Evolutionary conservation across 2,113 vertebrate species (phyloP).

Genomic region (Progne subis): DNA sequence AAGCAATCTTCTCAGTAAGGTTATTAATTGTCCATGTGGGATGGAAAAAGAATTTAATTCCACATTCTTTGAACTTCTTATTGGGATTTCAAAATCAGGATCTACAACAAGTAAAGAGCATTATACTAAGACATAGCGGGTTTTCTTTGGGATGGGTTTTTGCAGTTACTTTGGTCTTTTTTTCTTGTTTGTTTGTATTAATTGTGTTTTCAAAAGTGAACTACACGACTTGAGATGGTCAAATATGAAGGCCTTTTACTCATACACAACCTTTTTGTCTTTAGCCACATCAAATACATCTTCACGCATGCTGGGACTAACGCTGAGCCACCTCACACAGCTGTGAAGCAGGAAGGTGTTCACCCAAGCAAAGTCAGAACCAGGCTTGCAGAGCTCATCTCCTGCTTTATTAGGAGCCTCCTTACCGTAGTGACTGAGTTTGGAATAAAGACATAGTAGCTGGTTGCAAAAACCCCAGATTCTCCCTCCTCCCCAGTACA

Average conservation of each 20-base stretch:
- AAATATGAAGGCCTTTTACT: neutral
- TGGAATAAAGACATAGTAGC: neutral
- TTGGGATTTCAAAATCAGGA: slow-evolving; percentile 15
- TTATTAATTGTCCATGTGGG: neutral
- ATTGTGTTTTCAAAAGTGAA: neutral
- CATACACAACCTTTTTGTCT: neutral
- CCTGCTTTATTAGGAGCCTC: neutral
- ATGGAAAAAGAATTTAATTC: slow-evolving; percentile 25
- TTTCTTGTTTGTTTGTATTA: neutral
- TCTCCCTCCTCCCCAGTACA: neutral
- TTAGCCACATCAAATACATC: neutral
- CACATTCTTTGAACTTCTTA: slow-evolving; percentile 46
- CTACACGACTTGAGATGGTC: neutral
- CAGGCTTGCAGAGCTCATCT: neutral
- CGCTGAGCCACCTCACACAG: neutral
- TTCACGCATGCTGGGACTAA: neutral
- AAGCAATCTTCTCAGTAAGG: neutral
- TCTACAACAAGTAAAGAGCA: neutral
- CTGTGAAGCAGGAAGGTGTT: neutral
- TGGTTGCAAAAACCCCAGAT: neutral
- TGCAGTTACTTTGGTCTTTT: neutral
- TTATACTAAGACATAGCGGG: neutral
- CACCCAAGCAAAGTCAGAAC: neutral
- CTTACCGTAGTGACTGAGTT: neutral
- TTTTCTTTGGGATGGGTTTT: neutral